Evolutionary conservation across 2,888 invertebrate species (phyloP).

Genomic region (Philonicus albiceps): DNA sequence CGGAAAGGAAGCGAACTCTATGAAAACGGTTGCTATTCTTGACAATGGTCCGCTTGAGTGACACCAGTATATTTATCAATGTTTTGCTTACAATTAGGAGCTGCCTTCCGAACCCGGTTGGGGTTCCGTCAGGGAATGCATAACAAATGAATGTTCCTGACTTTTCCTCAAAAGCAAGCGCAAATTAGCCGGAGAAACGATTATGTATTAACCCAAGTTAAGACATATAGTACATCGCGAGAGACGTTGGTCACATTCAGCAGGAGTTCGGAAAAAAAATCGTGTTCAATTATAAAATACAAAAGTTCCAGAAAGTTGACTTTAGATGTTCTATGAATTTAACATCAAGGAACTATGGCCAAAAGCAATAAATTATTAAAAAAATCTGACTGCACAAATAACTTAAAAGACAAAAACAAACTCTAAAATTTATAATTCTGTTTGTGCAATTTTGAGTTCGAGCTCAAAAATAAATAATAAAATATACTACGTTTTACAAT

Average conservation of each 20-base stretch:
- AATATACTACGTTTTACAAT: too few relatives aligned
- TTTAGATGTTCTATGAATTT: not conserved
- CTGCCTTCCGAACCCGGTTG: not conserved
- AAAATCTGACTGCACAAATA: too few relatives aligned
- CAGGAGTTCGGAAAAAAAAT: not conserved
- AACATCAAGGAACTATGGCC: not conserved
- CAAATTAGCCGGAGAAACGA: not conserved
- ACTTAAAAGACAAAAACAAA: too few relatives aligned
- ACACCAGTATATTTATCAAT: slow-evolving; percentile 26
- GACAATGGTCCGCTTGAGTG: slow-evolving; percentile 9
- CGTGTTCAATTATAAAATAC: not conserved
- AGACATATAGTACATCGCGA: too few relatives aligned
- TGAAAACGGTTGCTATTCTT: slow-evolving; percentile 14
- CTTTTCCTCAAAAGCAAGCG: not conserved
- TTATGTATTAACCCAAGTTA: too few relatives aligned
- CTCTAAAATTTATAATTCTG: too few relatives aligned
- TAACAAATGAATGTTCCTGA: not conserved
- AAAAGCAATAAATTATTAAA: too few relatives aligned
- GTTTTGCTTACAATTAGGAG: slow-evolving; percentile 25
- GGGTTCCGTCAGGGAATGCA: not conserved
- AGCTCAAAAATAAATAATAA: too few relatives aligned
- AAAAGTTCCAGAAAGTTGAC: not conserved
- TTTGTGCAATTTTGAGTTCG: too few relatives aligned
- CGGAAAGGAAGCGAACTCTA: slow-evolving; percentile 1
- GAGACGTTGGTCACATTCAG: not conserved